Evolutionary conservation across 2,888 invertebrate species (phyloP).

Genomic region (Entomobrya proxima): DNA sequence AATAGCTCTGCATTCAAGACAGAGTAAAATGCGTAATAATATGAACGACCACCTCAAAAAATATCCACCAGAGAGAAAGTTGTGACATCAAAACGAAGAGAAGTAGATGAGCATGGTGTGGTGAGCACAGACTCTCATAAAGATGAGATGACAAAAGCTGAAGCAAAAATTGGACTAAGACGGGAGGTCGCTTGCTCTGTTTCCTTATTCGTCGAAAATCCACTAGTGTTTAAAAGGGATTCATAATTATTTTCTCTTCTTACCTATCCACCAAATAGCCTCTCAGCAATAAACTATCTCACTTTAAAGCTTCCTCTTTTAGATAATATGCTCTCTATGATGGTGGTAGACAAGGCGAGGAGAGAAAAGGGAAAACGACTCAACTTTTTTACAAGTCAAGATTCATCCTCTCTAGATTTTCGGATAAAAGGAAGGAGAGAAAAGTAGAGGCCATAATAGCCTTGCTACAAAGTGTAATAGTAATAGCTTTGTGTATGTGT

Average conservation of each 20-base stretch:
- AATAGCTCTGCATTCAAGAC: constrained; percentile 57
- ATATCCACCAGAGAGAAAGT: constrained; percentile 44
- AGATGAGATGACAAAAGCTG: constrained; percentile 27
- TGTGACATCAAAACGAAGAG: neutral
- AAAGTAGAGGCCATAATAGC: neutral
- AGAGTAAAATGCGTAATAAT: constrained; percentile 52
- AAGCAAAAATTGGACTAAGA: neutral
- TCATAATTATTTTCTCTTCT: constrained; percentile 67
- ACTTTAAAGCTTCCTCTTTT: constrained; percentile 34
- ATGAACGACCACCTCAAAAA: constrained; percentile 51
- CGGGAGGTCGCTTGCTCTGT: neutral
- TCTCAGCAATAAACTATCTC: constrained; percentile 53
- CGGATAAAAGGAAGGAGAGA: constrained; percentile 46
- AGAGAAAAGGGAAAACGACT: constrained; percentile 23
- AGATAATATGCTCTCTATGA: neutral
- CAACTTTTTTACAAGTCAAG: constrained; percentile 58
- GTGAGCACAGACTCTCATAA: constrained; percentile 28
- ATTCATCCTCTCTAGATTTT: constrained; percentile 62
- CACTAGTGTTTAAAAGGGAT: constrained; percentile 1
- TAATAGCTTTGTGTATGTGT: constrained; percentile 19
- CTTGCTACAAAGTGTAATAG: constrained; percentile 32
- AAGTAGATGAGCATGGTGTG: neutral
- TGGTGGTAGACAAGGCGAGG: neutral
- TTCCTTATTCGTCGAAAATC: neutral
- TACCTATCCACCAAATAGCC: neutral